Evolutionary conservation across 2,888 invertebrate species (phyloP).

Genomic region (Cryptus armator): DNA sequence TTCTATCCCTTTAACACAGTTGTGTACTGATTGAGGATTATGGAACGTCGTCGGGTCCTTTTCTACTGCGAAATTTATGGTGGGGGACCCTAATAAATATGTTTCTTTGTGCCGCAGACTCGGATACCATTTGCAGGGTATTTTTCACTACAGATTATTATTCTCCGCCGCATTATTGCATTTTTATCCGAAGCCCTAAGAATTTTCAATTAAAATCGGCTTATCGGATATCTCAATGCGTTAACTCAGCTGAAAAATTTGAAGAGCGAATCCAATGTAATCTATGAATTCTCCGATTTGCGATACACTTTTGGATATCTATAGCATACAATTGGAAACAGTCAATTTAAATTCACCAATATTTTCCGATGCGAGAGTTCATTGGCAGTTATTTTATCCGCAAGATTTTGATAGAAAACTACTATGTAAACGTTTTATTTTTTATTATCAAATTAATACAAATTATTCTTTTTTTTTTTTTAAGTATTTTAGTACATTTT

Average conservation of each 20-base stretch:
- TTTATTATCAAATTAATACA: background rate
- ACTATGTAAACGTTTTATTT: background rate
- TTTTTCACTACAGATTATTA: conserved; percentile 7
- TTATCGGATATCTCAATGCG: conserved; percentile 75
- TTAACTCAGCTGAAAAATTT: conserved; percentile 69
- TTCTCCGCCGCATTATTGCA: background rate
- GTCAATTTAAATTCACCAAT: background rate
- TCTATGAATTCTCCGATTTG: background rate
- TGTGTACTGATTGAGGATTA: background rate
- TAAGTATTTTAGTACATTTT: background rate
- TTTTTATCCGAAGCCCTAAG: conserved; percentile 68
- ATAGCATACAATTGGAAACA: background rate
- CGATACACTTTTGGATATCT: background rate
- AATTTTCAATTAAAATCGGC: conserved; percentile 80
- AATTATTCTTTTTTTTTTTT: background rate
- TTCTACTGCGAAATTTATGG: background rate
- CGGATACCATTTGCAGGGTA: background rate
- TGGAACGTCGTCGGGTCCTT: background rate
- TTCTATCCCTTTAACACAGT: background rate
- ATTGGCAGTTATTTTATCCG: background rate
- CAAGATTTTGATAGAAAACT: too few species aligned
- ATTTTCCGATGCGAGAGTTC: background rate
- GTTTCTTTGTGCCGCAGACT: conserved; percentile 2
- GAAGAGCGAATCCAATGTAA: background rate
- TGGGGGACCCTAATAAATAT: background rate